Base-by-base conservation (phyloP, 2,113 vertebrate species). In the Muntiacus muntjak region DNA sequence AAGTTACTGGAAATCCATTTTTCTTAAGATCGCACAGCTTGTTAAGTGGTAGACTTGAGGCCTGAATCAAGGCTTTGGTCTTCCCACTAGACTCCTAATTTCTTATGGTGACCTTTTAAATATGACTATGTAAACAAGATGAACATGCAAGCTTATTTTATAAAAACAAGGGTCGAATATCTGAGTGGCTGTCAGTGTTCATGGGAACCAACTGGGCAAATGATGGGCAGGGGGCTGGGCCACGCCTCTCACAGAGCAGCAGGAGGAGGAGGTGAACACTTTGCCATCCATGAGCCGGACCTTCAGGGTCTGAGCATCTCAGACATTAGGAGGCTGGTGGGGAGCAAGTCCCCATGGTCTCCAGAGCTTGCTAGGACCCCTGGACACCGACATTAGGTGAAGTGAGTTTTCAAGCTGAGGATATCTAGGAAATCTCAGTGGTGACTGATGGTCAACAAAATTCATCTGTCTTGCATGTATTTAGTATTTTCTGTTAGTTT, bases 221-320 rank as follows among this genome's bases (percentile, higher is more conserved):
- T 17, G 36, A 17, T 21, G 25, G 7, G 2, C 0, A 7, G 45
- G n/a, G 54, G 45, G 36, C 36, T 13, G 33, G 79, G 79, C 47
- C 16, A 15, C 6, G 14, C 40, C 55, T 30, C 45, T 28, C 4
- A 6, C 30, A 55, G 36, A 36, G 36, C 6, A 4, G 25, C 3
- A 1, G 2, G 3, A 40, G 30, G 23, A 5, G 10, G 10, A 33
- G 7, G 7, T 4, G 16, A 28, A 14, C 26, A 7, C 36, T 7
- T 23, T 23, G 5, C 11, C 0, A 1, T 15, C 8, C 6, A 0
- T 17, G 33, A 21, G 19, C 3, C 0, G 7, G n/a, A 52, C 9
- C 21, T 17, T 26, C 0, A 1, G 28, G 23, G n/a, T 25, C 13
- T 21, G 45, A n/a, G 19, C 1, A 4, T 16, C 8, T 25, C 26